Conservation (phyloP, 2,113 vertebrate genomes). For the Perca fluviatilis region DNA sequence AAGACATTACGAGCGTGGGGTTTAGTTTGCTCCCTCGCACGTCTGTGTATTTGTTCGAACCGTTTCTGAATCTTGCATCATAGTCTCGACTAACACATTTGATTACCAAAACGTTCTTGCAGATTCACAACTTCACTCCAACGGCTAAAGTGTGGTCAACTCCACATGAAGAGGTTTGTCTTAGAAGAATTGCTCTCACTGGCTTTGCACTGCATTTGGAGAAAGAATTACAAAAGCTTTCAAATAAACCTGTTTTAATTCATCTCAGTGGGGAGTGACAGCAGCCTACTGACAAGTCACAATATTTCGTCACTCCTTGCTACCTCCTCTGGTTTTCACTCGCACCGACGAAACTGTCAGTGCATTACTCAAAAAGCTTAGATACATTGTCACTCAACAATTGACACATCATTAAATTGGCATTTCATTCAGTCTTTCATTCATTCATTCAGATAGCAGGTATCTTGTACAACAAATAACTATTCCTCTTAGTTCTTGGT, state of each 20-base stretch:
- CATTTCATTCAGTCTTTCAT: constrained; percentile 6
- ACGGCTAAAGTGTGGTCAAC: not conserved
- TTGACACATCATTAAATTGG: not conserved
- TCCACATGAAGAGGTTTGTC: not conserved
- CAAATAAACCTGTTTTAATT: constrained; percentile 41
- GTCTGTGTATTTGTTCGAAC: not conserved
- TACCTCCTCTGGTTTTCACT: constrained; percentile 13
- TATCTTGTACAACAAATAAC: not conserved
- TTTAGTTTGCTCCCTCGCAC: not conserved
- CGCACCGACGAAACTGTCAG: constrained; percentile 22
- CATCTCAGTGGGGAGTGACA: constrained; percentile 42
- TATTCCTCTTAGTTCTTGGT: not conserved
- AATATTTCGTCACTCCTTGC: constrained; percentile 36
- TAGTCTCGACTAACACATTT: not conserved
- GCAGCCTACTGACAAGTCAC: constrained; percentile 26
- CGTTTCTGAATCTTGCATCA: constrained; percentile 33
- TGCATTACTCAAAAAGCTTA: not conserved
- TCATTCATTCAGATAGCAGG: not conserved
- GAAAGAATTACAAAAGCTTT: constrained; percentile 24
- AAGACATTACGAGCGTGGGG: not conserved
- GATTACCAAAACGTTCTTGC: constrained; percentile 12
- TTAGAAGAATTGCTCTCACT: not conserved
- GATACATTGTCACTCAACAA: not conserved
- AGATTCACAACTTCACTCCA: not conserved
- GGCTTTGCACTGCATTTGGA: constrained; percentile 11